These are phyloP conservation scores for Amorpha juglandis DNA, from an alignment of 2,888 invertebrate genomes.

Conservation along the genomic window DNA sequence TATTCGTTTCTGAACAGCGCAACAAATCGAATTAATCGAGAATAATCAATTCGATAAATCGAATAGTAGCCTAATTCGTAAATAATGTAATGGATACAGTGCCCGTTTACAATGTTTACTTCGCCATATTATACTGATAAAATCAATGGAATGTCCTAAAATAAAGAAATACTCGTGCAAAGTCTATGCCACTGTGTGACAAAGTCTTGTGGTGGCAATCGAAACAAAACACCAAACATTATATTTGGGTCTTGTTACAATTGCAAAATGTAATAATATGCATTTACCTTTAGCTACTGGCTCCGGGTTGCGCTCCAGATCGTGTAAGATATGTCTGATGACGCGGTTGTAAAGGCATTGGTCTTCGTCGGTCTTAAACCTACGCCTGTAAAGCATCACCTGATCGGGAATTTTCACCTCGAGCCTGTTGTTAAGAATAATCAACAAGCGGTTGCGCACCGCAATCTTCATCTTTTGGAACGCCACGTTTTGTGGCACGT, in stretches of 20 bases:
- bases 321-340: conserved; percentile 4
- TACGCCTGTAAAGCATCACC: neutral
- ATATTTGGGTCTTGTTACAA: neutral
- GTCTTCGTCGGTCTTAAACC: conserved; percentile 18
- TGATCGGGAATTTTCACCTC: conserved; percentile 13
- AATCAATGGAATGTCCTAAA: neutral
- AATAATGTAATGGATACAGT: neutral
- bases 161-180: neutral
- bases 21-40: neutral
- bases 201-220: neutral
- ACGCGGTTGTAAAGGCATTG: conserved; percentile 13
- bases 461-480: neutral
- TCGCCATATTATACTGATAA: neutral
- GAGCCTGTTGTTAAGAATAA: conserved; percentile 13
- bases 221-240: neutral
- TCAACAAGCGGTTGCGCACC: conserved; percentile 9
- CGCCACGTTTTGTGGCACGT: conserved; percentile 4
- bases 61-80: neutral
- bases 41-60: neutral
- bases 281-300: neutral
- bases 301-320: neutral
- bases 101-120: neutral
- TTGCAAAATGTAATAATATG: neutral
- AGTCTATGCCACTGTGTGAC: neutral
- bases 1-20: neutral